These are phyloP conservation scores for Acestrorhynchus altus DNA, from an alignment of 2,797 vertebrate species.

Conservation along the genomic window DNA sequence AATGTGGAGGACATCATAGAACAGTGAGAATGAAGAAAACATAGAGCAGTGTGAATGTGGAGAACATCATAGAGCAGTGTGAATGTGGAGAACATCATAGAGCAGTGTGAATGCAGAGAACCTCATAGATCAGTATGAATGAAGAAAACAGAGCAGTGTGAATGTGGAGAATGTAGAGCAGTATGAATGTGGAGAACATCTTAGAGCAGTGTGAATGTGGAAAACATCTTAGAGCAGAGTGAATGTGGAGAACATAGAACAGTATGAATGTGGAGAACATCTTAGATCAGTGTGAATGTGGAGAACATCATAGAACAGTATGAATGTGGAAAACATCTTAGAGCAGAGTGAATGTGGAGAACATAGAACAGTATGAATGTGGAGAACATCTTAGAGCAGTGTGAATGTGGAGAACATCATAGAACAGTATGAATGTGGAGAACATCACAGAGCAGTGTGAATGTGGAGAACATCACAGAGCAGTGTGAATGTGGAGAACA, in stretches of 20 bases:
- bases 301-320: neutral
- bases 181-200: no score
- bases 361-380: no score
- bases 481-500: neutral
- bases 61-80: neutral
- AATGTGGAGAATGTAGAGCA: no score
- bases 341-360: neutral
- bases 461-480: no score
- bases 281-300: no score
- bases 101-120: neutral
- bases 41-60: neutral
- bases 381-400: no score
- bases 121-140: no score
- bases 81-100: neutral
- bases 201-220: no score
- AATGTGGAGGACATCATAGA: neutral
- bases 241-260: no score
- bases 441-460: neutral
- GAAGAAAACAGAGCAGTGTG: no score
- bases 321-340: neutral
- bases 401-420: neutral
- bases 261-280: no score
- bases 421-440: neutral
- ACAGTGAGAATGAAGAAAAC: neutral
- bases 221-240: no score